A percentile compares a stretch with the other conserved stretches of the same genome.
Conservation (phyloP, 2,888 invertebrate genomes). For the Orthonevra nobilis region DNA sequence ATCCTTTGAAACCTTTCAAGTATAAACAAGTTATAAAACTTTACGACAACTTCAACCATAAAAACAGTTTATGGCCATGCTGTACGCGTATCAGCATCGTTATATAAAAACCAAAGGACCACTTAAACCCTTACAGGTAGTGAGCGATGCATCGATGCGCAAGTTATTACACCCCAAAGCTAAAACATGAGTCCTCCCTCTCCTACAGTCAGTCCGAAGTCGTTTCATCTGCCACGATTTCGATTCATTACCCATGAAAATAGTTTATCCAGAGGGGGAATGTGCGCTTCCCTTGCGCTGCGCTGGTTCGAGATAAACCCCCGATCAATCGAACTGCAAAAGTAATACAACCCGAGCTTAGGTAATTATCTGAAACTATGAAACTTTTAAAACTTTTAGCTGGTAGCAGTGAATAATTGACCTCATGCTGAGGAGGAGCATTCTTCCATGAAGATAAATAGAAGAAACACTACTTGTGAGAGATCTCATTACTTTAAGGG, state of each 20-base stretch:
- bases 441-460: background rate
- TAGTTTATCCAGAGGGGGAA: background rate
- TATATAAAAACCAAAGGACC: too few species aligned
- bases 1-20: background rate
- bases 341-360: constrained; percentile 33
- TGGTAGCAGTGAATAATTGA: background rate
- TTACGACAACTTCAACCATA: constrained; percentile 5
- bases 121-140: too few species aligned
- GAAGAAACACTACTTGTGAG: background rate
- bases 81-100: background rate
- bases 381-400: background rate
- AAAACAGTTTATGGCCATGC: background rate
- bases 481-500: constrained; percentile 16
- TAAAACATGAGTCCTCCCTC: background rate
- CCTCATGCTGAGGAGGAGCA: too few species aligned
- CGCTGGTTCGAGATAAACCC: too few species aligned
- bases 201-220: background rate
- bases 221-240: background rate
- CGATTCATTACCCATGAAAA: background rate
- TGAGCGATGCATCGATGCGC: background rate
- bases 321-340: constrained; percentile 20
- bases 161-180: background rate
- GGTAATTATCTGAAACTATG: constrained; percentile 24
- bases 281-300: too few species aligned
- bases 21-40: constrained; percentile 24